A percentile compares a stretch with the other conserved stretches of the same genome.
Conservation (phyloP, 53 echinoderm and acorn worm genomes). For the Echinometra lucunter region DNA sequence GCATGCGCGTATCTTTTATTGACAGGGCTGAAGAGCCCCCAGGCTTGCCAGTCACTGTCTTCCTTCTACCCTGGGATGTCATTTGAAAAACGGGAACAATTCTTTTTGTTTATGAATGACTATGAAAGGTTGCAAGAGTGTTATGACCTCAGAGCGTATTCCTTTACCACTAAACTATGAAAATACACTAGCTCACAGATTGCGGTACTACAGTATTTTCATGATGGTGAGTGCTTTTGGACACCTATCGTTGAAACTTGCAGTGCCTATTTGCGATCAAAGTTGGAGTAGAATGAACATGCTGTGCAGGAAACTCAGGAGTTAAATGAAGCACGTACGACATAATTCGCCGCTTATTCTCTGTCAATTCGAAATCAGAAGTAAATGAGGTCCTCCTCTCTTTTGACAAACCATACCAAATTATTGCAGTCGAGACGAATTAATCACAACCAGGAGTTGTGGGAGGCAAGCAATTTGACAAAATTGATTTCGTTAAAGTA, state of each 20-base stretch:
- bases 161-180: background rate
- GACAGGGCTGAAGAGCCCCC: background rate
- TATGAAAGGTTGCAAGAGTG: conserved; percentile 5
- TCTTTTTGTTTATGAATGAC: background rate
- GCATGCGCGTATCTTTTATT: background rate
- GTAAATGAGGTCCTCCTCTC: background rate
- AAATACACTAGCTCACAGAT: background rate
- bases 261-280: background rate
- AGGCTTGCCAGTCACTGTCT: background rate
- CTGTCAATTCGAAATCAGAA: background rate
- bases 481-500: too few relatives aligned
- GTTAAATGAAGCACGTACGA: background rate
- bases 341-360: background rate
- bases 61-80: background rate
- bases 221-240: background rate
- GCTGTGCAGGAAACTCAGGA: background rate
- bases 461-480: background rate
- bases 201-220: background rate
- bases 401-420: background rate
- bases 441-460: background rate
- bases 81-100: background rate
- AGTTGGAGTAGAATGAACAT: background rate
- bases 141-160: background rate
- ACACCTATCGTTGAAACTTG: background rate
- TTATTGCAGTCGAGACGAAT: background rate